Conservation (phyloP, 2,888 invertebrate species). For the Aromia moschata region DNA sequence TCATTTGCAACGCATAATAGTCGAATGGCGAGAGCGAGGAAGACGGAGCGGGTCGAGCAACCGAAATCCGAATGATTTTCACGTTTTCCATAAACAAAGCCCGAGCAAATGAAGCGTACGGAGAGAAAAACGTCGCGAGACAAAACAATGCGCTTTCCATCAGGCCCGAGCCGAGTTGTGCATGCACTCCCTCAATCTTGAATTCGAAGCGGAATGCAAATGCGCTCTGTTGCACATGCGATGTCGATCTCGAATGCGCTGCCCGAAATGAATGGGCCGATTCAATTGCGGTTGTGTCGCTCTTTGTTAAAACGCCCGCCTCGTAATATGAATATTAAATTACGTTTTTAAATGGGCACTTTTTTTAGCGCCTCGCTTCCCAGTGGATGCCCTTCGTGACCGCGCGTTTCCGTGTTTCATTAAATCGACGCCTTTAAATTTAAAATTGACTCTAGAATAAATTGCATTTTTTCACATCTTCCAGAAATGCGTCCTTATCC, state of each 20-base stretch:
- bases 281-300: slow-evolving; percentile 14
- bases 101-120: slow-evolving; percentile 40
- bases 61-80: slow-evolving; percentile 32
- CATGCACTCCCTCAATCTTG: slow-evolving; percentile 45
- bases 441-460: too few species aligned
- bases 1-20: too few species aligned
- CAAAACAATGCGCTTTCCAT: slow-evolving; percentile 46
- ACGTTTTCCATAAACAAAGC: slow-evolving; percentile 40
- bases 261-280: slow-evolving; percentile 11
- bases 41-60: too few species aligned
- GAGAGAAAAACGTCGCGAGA: slow-evolving; percentile 30
- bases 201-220: slow-evolving; percentile 43
- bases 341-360: not conserved
- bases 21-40: too few species aligned
- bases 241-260: slow-evolving; percentile 17
- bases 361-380: too few species aligned
- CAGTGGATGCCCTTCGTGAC: too few species aligned
- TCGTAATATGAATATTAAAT: slow-evolving; percentile 8
- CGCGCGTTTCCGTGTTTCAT: too few species aligned
- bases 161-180: slow-evolving; percentile 28
- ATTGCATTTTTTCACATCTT: too few species aligned
- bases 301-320: slow-evolving; percentile 6
- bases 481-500: too few species aligned
- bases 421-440: too few species aligned
- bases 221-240: slow-evolving; percentile 27